Evolutionary conservation across 2,797 vertebrate species (phyloP), one percentile per base, ranked within the genome.

Genomic region (Apodemus agrarius): DNA sequence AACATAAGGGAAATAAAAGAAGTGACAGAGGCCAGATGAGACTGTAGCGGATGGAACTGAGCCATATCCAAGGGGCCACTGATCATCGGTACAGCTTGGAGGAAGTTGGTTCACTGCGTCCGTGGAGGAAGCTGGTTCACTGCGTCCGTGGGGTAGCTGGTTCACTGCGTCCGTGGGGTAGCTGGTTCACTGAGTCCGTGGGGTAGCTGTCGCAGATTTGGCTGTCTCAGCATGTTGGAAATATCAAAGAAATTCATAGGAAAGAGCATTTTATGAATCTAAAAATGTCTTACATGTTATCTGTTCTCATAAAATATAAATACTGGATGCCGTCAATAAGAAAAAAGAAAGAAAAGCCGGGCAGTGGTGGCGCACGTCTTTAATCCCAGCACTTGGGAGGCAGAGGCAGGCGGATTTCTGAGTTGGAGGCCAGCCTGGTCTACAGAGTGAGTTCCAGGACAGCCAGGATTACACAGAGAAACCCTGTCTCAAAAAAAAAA

Each of bases 231-330:
- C 6, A 11, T 54, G 7, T 72, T 85, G 6, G 52, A 74, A 89
- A 89, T 6, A 81, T 57, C 37, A 95, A 80, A 80, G 65, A 87
- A 52, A 85, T 46, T 65, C 49, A 57, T 69, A 14, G n/a, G 13
- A 76, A 87, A 90, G 57, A 34, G 43, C 14, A 92, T 82, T 59
- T 89, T 76, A 59, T 59, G 43, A 75, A 61, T 46, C 37, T 61
- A 46, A 46, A 16, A n/a, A 61, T n/a, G 93, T 92, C 79, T 31
- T 89, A 19, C 67, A 21, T 81, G 2, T 91, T 80, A 80, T 17
- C 37, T 92, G 8, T 81, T 82, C 92, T 92, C 49, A 83, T 86
- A 61, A 91, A 57, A 91, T 90, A 31, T 22, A 95, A 31, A 79
- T 75, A 13, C 26, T 86, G 5, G 21, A 34, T 37, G 37, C 16